phyloP scores from a whole-genome alignment of 1,140 invertebrate genomes.

The Pinna nobilis region DNA sequence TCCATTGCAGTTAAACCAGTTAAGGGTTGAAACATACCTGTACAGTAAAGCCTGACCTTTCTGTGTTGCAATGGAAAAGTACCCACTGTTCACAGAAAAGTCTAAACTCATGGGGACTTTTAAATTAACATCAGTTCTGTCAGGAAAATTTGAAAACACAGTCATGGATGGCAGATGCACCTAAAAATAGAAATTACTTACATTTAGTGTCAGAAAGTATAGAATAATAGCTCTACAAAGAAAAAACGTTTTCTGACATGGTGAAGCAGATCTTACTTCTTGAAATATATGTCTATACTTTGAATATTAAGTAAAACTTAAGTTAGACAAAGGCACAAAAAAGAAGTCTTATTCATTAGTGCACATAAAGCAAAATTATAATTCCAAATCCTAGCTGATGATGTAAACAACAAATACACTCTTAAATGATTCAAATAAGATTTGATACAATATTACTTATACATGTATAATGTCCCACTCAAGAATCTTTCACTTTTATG shows the following conservation, averaged over 20 bases:
- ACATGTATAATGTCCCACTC: too few relatives aligned
- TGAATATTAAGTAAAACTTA: too few relatives aligned
- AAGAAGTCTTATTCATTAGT: too few relatives aligned
- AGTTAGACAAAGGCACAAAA: too few relatives aligned
- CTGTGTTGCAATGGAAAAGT: slow-evolving; percentile 81
- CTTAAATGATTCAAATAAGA: too few relatives aligned
- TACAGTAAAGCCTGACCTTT: slow-evolving; percentile 81
- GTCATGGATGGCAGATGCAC: slow-evolving; percentile 74
- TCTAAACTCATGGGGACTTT: slow-evolving; percentile 70
- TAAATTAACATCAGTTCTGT: slow-evolving; percentile 76
- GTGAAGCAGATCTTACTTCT: background rate
- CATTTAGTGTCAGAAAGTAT: background rate
- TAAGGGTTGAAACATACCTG: slow-evolving; percentile 70
- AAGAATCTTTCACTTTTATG: too few relatives aligned
- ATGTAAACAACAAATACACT: too few relatives aligned
- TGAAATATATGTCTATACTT: too few relatives aligned
- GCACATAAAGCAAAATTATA: too few relatives aligned
- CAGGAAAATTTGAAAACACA: slow-evolving; percentile 91
- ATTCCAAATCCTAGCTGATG: too few relatives aligned
- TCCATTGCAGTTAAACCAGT: background rate
- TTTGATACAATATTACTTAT: too few relatives aligned
- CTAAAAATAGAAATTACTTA: slow-evolving; percentile 61
- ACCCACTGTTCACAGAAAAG: slow-evolving; percentile 87
- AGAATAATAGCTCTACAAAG: background rate
- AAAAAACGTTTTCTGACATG: background rate